Base-by-base conservation (phyloP, 2,797 vertebrate species). In the Silurus aristotelis region DNA sequence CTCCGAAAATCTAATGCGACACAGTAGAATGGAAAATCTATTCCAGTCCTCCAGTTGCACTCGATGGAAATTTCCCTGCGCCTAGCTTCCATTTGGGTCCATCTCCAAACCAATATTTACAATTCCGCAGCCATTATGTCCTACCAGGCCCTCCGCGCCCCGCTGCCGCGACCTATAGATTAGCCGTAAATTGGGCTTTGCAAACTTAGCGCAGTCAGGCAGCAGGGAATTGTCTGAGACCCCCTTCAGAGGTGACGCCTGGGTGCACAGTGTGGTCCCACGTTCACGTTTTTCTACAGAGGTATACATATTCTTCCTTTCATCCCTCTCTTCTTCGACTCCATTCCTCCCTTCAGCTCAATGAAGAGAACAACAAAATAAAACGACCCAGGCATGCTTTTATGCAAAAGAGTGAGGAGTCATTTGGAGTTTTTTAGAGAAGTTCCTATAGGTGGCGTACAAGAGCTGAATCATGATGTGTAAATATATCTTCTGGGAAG, bases 1-100 rank as follows among this genome's bases (percentile, higher is more conserved):
- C 97, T 99, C 97, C 96, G 96, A 96, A 98, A 98, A 99, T 98
- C 96, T 95, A 97, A 99, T 99, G 97, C 94, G 97, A 98, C 96
- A 97, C 97, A 97, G 94, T 96, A 93, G 91, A 91, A 96, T 95
- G 95, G 96, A 97, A 97, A 97, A 97, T 96, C 94, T 94, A 95
- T 96, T 96, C 95, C 89, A 92, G 92, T 94, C 93, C 95, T 93
- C 94, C 93, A 91, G 93, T 81, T 92, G 92, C 84, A 88, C 93
- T 93, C 93, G 95, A 96, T 97, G 96, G 96, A 96, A 97, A 96
- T 96, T 96, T 96, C 95, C 95, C 95, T 89, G 94, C 93, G 91
- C 91, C 89, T 89, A 94, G 94, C 95, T 94, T 85, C 96, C 96
- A 96, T 96, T 94, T 94, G 94, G 96, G 96, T 96, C 96, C 96